Base-by-base conservation (phyloP, 2,888 invertebrate genomes). In the Disparrhopalites patrizii region DNA sequence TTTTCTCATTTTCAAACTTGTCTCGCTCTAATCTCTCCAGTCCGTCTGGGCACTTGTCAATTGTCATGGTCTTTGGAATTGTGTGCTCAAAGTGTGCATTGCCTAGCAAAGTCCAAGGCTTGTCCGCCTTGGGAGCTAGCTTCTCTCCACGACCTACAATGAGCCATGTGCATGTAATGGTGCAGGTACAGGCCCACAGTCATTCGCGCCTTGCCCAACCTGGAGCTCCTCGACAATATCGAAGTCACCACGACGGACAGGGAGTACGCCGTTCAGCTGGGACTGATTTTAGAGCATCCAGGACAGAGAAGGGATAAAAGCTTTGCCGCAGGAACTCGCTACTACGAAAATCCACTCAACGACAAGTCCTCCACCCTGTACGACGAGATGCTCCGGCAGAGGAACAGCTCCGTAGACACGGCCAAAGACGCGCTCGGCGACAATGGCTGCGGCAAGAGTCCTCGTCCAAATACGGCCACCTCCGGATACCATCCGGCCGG, bases 161-260 rank as follows among this genome's bases (percentile, higher is more conserved):
- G n/a, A n/a, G n/a, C n/a, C n/a, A n/a, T n/a, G n/a, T n/a, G n/a
- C n/a, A n/a, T n/a, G n/a, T n/a, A n/a, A n/a, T n/a, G n/a, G n/a
- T 25, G 27, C 36, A 91, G 91, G 67, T 96, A 96, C 81, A 86
- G 96, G 69, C 81, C 87, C 79, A 87, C 93, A n/a, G 93, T 96
- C 38, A 82, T 96, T 23, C 85, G 88, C 76, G 87, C 90, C 66
- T 81, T 96, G 76, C 95, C 95, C 30, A 87, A 90, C 77, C 82
- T 96, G 66, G 90, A 93, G 80, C 94, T 93, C 78, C 81, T 96
- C 67, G 96, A 96, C 80, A 93, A 96, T 78, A 83, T 88, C 71
- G 83, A 85, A 68, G 89, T 95, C 31, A 85, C 88, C 38, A 85
- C 87, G 8, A 92, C 93, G 68, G 94, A 95, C 82, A 81, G 87